A percentile compares a stretch with the other conserved stretches of the same genome.
Evolutionary conservation across 2,888 invertebrate species (phyloP).

Genomic region (Patella pellucida): DNA sequence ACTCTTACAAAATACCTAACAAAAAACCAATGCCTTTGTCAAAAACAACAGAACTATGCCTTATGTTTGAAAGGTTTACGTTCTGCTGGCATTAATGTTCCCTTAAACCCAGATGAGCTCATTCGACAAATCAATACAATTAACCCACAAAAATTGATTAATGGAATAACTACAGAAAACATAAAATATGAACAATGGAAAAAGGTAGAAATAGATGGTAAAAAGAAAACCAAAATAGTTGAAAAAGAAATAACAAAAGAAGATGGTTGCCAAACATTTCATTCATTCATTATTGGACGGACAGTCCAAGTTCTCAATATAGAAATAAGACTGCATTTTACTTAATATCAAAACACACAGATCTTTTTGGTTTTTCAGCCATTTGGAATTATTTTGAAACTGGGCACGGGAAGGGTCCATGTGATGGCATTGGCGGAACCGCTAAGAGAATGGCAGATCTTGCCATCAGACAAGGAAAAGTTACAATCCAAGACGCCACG

Average conservation of each 20-base stretch:
- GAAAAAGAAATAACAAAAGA: neutral
- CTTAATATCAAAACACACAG: slow-evolving; percentile 27
- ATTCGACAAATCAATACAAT: neutral
- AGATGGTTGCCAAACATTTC: neutral
- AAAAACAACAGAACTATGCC: slow-evolving; percentile 17
- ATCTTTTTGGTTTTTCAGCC: slow-evolving; percentile 18
- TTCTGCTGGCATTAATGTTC: neutral
- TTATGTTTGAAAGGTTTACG: slow-evolving; percentile 2
- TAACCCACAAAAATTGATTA: neutral
- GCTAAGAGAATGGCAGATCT: slow-evolving; percentile 27
- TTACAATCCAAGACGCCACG: slow-evolving; percentile 25
- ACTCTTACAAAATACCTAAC: slow-evolving; percentile 5
- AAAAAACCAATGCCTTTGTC: slow-evolving; percentile 12
- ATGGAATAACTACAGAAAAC: too few species aligned
- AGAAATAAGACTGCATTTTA: slow-evolving; percentile 34
- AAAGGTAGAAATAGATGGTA: slow-evolving; percentile 8
- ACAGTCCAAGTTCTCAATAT: slow-evolving; percentile 37
- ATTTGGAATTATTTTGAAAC: slow-evolving; percentile 36
- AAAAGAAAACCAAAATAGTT: slow-evolving; percentile 14
- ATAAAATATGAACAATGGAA: slow-evolving; percentile 9
- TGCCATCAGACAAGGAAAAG: slow-evolving; percentile 22
- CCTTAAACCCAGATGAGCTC: slow-evolving; percentile 11
- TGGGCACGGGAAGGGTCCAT: slow-evolving; percentile 33
- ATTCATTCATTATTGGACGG: slow-evolving; percentile 37
- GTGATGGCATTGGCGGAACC: slow-evolving; percentile 33